Evolutionary conservation across 2,888 invertebrate species (phyloP).

Genomic region (Ceraclea dissimilis): DNA sequence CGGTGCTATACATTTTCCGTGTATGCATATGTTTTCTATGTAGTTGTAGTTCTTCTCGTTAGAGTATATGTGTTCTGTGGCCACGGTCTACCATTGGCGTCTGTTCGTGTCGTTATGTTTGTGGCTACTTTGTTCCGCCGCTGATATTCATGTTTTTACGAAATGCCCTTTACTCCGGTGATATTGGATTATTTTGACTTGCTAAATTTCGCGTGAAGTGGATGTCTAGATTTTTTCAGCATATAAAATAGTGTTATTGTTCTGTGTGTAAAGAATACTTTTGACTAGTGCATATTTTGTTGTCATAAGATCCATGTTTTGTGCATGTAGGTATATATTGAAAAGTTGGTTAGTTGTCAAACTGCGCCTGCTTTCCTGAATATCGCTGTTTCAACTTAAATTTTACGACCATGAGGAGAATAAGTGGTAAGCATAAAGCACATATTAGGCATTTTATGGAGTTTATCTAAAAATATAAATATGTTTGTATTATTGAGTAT

Average conservation of each 20-base stretch:
- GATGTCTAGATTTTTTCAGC: background rate
- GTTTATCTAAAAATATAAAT: no score
- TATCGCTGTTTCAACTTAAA: constrained; percentile 3
- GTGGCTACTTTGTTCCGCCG: background rate
- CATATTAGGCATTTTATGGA: background rate
- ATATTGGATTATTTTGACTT: constrained; percentile 4
- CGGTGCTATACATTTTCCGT: no score
- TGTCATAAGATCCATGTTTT: constrained; percentile 15
- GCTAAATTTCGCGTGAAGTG: constrained; percentile 2
- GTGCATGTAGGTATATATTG: constrained; percentile 13
- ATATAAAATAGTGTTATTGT: constrained; percentile 4
- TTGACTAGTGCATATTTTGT: constrained; percentile 7
- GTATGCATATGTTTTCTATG: no score
- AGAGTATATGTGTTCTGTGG: no score
- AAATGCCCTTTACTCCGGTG: constrained; percentile 11
- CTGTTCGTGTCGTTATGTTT: background rate
- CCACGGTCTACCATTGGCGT: constrained; percentile 12
- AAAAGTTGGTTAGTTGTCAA: constrained; percentile 15
- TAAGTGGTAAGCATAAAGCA: constrained; percentile 10
- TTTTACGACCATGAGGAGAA: constrained; percentile 12
- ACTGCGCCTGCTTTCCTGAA: constrained; percentile 11
- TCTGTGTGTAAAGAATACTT: background rate
- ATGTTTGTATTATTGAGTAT: background rate
- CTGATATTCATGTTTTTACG: constrained; percentile 9
- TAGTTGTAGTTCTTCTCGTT: no score